These are phyloP conservation scores for Podocnemis expansa DNA, from an alignment of 2,113 vertebrate species.

Conservation along the genomic window DNA sequence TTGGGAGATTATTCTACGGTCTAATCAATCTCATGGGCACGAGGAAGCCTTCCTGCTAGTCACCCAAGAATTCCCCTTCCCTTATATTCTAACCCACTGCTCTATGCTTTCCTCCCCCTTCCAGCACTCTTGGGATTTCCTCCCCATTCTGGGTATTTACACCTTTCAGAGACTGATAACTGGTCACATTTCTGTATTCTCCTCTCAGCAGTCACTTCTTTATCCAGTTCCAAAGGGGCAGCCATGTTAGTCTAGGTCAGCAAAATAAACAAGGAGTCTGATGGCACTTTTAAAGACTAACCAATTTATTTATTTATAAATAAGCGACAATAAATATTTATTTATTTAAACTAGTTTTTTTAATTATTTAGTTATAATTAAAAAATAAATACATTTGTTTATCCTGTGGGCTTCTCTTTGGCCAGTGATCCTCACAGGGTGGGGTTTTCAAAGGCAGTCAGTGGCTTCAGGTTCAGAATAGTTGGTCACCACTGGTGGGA, in stretches of 20 bases:
- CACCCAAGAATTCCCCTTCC: neutral
- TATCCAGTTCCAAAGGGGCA: too few species aligned
- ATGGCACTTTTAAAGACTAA: too few species aligned
- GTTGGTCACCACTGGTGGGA: too few species aligned
- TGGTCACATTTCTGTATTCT: neutral
- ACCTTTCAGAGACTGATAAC: neutral
- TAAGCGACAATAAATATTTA: too few species aligned
- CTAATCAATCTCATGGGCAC: neutral
- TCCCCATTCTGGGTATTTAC: neutral
- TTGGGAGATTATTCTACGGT: neutral
- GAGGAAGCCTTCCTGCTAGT: neutral
- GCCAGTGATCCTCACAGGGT: too few species aligned
- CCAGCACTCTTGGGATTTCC: neutral
- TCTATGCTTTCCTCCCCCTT: neutral
- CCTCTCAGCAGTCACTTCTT: neutral
- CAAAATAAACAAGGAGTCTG: too few species aligned
- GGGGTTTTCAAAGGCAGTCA: neutral
- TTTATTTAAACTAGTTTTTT: too few species aligned
- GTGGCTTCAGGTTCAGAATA: neutral
- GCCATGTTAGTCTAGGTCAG: too few species aligned
- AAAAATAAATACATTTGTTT: too few species aligned
- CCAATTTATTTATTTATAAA: too few species aligned
- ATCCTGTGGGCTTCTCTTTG: too few species aligned
- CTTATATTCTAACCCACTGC: neutral
- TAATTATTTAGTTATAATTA: too few species aligned